Evolutionary conservation across 2,888 invertebrate genomes (phyloP).

Genomic region (Ormyrus rosae): DNA sequence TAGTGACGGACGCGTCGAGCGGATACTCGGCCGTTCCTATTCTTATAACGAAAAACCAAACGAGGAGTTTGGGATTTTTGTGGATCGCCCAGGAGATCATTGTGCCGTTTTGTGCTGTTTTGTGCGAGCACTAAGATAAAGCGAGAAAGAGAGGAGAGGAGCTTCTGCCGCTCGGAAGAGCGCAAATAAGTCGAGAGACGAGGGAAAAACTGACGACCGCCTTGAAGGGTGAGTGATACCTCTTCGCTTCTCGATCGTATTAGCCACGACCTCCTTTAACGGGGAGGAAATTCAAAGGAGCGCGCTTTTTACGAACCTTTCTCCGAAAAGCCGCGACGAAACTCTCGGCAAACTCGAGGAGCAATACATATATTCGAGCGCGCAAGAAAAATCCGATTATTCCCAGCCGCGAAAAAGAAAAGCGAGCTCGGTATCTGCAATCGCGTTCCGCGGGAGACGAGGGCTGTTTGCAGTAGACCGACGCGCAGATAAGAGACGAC

Average conservation of each 20-base stretch:
- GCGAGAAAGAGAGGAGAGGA: neutral
- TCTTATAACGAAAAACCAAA: too few relatives aligned
- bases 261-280: too few relatives aligned
- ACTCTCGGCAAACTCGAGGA: neutral
- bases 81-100: too few relatives aligned
- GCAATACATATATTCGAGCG: neutral
- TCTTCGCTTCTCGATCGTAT: neutral
- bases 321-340: neutral
- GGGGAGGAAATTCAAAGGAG: neutral
- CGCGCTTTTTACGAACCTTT: neutral
- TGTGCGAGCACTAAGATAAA: neutral
- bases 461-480: conserved; percentile 34
- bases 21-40: neutral
- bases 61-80: too few relatives aligned
- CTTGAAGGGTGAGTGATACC: conserved; percentile 43
- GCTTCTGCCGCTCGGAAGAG: neutral
- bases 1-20: conserved; percentile 24
- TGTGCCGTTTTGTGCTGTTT: conserved; percentile 11
- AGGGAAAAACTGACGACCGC: conserved; percentile 10
- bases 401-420: neutral
- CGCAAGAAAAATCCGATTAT: too few relatives aligned
- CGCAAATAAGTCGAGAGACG: neutral
- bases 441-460: neutral
- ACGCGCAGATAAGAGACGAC: conserved; percentile 42
- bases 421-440: neutral